Base-by-base conservation (phyloP, 2,888 invertebrate genomes). In the Leptinotarsa haldemani region DNA sequence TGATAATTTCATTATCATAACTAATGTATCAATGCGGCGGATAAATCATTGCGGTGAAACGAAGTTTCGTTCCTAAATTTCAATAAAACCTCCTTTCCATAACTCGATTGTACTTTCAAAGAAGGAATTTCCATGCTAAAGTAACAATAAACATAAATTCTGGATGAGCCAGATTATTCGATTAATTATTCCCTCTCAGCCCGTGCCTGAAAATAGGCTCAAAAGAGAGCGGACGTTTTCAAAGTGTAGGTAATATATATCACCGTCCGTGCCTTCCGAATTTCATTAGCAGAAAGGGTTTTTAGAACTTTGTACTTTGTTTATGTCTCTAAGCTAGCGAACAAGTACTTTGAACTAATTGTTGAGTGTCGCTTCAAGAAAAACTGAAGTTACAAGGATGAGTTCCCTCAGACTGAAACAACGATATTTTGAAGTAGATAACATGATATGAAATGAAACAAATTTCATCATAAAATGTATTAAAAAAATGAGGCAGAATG, bases 131-230 rank as follows among this genome's bases (percentile, higher is more conserved):
- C 61, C 73, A 73, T 70, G 73, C 69, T 65, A 50, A 47, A 56
- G 65, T 66, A 70, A 73, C 73, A 73, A 70, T 73, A 73, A 73
- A 73, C 73, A 73, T 73, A 73, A 73, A 73, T 73, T 73, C 61
- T 66, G 25, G 52, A 73, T 65, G 69, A 73, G 65, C 66, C 69
- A 61, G 65, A 73, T 69, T 73, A 69, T 69, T 69, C 65, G 68
- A 69, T 70, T 56, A 65, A 66, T 73, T 70, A 69, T 65, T 69
- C 69, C n/a, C 65, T 65, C 65, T 47, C 65, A 56, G 63, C 63
- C 65, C 65, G 20, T 53, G 65, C 65, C 16, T 61, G 30, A 30
- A 64, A 64, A 70, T 70, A 53, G 53, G 70, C 46, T 61, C 61
- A 61, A 61, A 61, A 61, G 61, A 25, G 30, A 25, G 61, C 56